Conservation (phyloP, 92 coral and sea anemone species). For the Zoanthus gigantus region DNA sequence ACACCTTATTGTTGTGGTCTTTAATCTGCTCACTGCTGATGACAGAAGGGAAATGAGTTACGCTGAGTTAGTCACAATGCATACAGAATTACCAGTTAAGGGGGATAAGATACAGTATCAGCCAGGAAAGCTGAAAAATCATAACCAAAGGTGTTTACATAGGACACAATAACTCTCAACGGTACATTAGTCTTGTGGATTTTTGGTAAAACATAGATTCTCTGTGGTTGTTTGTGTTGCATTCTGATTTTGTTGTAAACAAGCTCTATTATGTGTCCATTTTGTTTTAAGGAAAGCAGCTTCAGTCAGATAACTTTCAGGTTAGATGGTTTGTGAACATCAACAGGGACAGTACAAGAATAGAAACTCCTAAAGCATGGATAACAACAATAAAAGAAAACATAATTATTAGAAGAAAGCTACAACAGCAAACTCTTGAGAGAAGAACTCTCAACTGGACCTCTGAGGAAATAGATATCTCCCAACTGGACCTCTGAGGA, state of each 20-base stretch:
- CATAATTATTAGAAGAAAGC: no score
- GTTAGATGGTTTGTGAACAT: not conserved
- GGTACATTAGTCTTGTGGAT: constrained; percentile 18
- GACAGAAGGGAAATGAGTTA: not conserved
- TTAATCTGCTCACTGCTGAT: not conserved
- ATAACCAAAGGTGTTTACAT: not conserved
- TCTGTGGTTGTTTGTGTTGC: constrained; percentile 38
- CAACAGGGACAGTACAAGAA: no score
- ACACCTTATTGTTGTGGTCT: no score
- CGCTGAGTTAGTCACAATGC: not conserved
- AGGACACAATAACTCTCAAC: not conserved
- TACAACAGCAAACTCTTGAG: no score
- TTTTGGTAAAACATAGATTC: constrained; percentile 27
- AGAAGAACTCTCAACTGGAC: no score
- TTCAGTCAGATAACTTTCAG: constrained; percentile 10
- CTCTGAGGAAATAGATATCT: no score
- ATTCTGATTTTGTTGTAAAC: constrained; percentile 29
- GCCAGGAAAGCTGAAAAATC: not conserved
- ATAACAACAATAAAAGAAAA: no score
- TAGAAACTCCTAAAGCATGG: no score
- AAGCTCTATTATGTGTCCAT: not conserved
- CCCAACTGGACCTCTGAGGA: no score
- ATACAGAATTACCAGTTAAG: not conserved
- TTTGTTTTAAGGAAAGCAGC: not conserved
- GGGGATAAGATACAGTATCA: not conserved